phyloP scores from a whole-genome alignment of 2,797 vertebrate genomes.

The Orientallactaga sibirica region DNA sequence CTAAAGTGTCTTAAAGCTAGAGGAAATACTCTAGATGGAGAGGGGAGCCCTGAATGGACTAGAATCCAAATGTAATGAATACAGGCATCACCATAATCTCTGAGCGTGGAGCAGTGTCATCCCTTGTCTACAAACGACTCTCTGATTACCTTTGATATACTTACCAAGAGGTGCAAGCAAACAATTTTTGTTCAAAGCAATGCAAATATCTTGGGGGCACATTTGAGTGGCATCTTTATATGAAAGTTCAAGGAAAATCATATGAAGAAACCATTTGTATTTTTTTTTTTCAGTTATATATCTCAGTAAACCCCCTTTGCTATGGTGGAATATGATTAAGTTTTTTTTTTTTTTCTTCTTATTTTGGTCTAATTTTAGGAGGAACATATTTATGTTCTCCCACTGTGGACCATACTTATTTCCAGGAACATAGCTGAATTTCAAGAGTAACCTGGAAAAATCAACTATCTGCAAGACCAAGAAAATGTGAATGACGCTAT shows the following conservation, averaged over 20 bases:
- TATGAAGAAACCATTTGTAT: neutral
- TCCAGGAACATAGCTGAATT: neutral
- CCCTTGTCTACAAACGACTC: neutral
- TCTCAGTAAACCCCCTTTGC: neutral
- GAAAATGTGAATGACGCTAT: neutral
- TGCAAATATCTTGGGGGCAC: neutral
- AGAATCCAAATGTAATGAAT: neutral
- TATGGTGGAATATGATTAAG: neutral
- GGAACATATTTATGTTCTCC: neutral
- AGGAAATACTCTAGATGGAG: neutral
- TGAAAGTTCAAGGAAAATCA: neutral
- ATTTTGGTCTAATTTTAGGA: slow-evolving; percentile 3
- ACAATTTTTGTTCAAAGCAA: neutral
- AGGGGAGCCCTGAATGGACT: neutral
- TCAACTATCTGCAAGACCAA: neutral
- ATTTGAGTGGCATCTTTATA: neutral
- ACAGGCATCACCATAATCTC: neutral
- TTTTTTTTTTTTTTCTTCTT: neutral
- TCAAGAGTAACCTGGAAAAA: neutral
- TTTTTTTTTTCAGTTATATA: neutral
- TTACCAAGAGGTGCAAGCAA: neutral
- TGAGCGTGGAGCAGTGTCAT: neutral
- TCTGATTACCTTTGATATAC: neutral
- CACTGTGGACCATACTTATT: neutral
- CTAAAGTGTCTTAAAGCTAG: neutral